A percentile compares a stretch with the other conserved stretches of the same genome.
Evolutionary conservation across 2,888 invertebrate species (phyloP).

Genomic region (Mythimna impura): DNA sequence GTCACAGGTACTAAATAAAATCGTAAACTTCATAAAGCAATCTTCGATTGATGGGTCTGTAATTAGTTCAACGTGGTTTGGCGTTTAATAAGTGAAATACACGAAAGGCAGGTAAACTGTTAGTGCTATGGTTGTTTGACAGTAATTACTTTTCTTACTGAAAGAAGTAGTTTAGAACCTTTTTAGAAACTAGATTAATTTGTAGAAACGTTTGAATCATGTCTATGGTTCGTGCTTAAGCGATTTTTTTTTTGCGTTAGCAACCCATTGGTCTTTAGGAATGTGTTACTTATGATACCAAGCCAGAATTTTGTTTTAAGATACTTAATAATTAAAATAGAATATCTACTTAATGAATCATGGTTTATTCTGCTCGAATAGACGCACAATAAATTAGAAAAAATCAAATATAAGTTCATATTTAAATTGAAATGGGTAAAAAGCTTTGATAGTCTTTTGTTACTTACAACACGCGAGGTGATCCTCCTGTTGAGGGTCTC

Average conservation of each 20-base stretch:
- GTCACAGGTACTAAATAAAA: conserved; percentile 36
- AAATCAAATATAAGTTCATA: too few relatives aligned
- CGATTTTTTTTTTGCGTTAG: not conserved
- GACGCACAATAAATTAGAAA: too few relatives aligned
- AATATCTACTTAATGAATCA: not conserved
- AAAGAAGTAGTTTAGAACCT: conserved; percentile 3
- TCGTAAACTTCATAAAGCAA: conserved; percentile 64
- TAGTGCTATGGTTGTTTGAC: conserved; percentile 44
- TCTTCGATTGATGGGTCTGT: conserved; percentile 57
- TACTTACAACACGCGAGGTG: conserved; percentile 91
- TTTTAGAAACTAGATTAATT: not conserved
- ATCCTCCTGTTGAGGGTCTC: conserved; percentile 92
- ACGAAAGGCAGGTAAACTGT: conserved; percentile 44
- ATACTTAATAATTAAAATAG: too few relatives aligned
- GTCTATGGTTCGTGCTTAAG: not conserved
- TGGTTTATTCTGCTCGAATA: too few relatives aligned
- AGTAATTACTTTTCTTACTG: conserved; percentile 24
- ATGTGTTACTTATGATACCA: not conserved
- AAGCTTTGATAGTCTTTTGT: not conserved
- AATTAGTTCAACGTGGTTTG: conserved; percentile 65
- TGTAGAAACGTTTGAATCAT: too few relatives aligned
- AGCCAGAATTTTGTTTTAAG: too few relatives aligned
- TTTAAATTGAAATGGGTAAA: too few relatives aligned
- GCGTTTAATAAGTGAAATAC: conserved; percentile 53
- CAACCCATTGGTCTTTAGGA: not conserved